Evolutionary conservation across 2,797 vertebrate species (phyloP).

Genomic region (Bucorvus abyssinicus): DNA sequence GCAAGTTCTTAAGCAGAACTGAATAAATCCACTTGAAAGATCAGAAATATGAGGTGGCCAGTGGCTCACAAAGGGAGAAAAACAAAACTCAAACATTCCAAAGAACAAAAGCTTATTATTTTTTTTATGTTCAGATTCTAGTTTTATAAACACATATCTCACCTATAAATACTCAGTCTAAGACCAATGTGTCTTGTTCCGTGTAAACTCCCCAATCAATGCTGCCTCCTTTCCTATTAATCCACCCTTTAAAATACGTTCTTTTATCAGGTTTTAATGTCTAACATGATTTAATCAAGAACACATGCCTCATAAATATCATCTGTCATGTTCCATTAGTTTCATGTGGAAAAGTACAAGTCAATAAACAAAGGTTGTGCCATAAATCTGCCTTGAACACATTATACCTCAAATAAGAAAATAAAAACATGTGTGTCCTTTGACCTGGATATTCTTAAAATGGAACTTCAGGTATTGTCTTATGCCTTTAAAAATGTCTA

Average conservation of each 20-base stretch:
- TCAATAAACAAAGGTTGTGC: conserved; percentile 84
- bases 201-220: conserved; percentile 67
- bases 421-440: conserved; percentile 84
- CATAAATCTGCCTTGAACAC: conserved; percentile 85
- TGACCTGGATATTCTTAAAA: conserved; percentile 78
- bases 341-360: conserved; percentile 82
- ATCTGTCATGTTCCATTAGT: conserved; percentile 82
- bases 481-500: conserved; percentile 67
- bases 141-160: conserved; percentile 54
- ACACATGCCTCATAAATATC: conserved; percentile 84
- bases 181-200: conserved; percentile 51
- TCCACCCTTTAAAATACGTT: conserved; percentile 75
- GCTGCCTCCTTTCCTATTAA: conserved; percentile 74
- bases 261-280: conserved; percentile 84
- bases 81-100: conserved; percentile 31
- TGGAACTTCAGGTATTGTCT: conserved; percentile 75
- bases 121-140: conserved; percentile 39
- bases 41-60: background rate
- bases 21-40: conserved; percentile 40
- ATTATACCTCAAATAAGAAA: conserved; percentile 84
- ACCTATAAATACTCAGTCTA: conserved; percentile 44
- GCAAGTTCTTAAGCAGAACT: background rate
- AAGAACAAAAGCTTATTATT: conserved; percentile 41
- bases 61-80: conserved; percentile 4
- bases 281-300: conserved; percentile 83